phyloP scores from a whole-genome alignment of 1,140 invertebrate genomes.

The Leptinotarsa texana region DNA sequence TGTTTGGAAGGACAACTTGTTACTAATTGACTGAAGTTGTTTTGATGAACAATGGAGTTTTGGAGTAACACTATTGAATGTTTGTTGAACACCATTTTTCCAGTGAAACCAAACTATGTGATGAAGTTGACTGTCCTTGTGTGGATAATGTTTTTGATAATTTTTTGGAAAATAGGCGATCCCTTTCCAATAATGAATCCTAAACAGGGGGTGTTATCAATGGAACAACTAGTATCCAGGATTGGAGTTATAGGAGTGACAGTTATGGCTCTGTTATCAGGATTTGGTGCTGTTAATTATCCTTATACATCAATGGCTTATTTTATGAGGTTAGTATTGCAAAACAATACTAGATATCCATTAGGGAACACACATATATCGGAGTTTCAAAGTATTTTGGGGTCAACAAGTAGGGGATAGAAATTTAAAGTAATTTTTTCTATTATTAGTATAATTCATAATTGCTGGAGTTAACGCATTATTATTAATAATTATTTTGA shows the following conservation, averaged over 20 bases:
- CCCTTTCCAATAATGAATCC: slow-evolving; percentile 97
- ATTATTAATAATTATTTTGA: too few relatives aligned
- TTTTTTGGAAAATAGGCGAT: slow-evolving; percentile 99
- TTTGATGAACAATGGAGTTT: too few relatives aligned
- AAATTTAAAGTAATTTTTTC: too few relatives aligned
- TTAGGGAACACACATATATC: too few relatives aligned
- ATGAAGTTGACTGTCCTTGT: slow-evolving; percentile 79
- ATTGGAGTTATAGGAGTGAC: slow-evolving; percentile 98
- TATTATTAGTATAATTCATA: too few relatives aligned
- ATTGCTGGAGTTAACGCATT: too few relatives aligned
- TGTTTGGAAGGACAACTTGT: background rate
- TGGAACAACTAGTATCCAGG: slow-evolving; percentile 95
- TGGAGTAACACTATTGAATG: too few relatives aligned
- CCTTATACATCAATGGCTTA: slow-evolving; percentile 99
- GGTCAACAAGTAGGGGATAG: too few relatives aligned
- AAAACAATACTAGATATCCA: slow-evolving; percentile 32
- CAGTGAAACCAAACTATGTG: slow-evolving; percentile 81
- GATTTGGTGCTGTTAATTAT: slow-evolving; percentile 99
- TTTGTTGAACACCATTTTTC: slow-evolving; percentile 38
- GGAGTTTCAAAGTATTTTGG: too few relatives aligned
- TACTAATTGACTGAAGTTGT: too few relatives aligned
- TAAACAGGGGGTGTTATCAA: slow-evolving; percentile 90
- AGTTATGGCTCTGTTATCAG: slow-evolving; percentile 97
- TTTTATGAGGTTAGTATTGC: slow-evolving; percentile 81
- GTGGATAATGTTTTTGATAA: slow-evolving; percentile 92